phyloP scores from a whole-genome alignment of 2,113 vertebrate species.

The Percina caprodes region DNA sequence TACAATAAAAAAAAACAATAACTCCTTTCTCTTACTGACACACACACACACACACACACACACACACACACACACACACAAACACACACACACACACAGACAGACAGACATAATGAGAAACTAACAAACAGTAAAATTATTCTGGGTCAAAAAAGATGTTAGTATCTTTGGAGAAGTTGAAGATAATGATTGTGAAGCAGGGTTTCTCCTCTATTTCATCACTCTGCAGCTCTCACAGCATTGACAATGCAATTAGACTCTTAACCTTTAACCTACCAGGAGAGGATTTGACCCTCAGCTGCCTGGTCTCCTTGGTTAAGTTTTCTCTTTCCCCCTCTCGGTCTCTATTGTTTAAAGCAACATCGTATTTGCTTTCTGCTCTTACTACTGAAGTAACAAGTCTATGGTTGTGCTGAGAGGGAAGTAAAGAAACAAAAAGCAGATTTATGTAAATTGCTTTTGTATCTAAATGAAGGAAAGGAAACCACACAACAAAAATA shows the following conservation, averaged over 20 bases:
- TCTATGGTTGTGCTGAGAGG: slow-evolving; percentile 5
- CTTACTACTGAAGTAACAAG: slow-evolving; percentile 5
- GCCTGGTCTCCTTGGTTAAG: slow-evolving; percentile 15
- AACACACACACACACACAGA: background rate
- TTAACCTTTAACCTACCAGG: slow-evolving; percentile 54
- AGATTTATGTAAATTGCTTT: background rate
- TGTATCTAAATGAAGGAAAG: slow-evolving; percentile 32
- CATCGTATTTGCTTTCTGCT: background rate
- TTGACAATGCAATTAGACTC: slow-evolving; percentile 51
- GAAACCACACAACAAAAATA: slow-evolving; percentile 21
- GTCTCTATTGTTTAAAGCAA: background rate
- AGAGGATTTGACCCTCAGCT: slow-evolving; percentile 45
- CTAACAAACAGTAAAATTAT: slow-evolving; percentile 45
- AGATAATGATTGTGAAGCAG: slow-evolving; percentile 48
- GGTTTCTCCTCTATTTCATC: slow-evolving; percentile 43
- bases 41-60: slow-evolving; percentile 17
- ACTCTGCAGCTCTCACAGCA: slow-evolving; percentile 33
- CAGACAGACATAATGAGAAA: slow-evolving; percentile 15
- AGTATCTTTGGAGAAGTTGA: slow-evolving; percentile 36
- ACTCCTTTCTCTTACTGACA: slow-evolving; percentile 22
- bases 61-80: slow-evolving; percentile 17
- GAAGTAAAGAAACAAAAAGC: background rate
- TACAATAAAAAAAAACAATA: slow-evolving; percentile 44
- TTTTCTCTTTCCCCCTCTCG: background rate
- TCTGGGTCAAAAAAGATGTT: slow-evolving; percentile 29